Conservation (phyloP, 2,888 invertebrate species). For the Scaptomyza parva region DNA sequence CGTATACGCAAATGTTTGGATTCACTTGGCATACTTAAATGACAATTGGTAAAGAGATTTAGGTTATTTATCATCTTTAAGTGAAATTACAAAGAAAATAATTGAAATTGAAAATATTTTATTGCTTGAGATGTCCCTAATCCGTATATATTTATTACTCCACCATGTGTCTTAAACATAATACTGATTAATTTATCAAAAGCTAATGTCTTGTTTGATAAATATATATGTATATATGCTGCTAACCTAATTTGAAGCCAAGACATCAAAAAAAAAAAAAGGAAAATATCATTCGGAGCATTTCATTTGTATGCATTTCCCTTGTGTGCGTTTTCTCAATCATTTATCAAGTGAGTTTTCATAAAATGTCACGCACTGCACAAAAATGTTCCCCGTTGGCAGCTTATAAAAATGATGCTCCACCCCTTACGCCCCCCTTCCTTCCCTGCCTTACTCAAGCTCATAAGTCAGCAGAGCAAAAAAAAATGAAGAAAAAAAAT, state of each 20-base stretch:
- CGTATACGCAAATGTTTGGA: conserved; percentile 52
- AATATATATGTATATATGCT: conserved; percentile 16
- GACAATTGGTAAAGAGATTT: conserved; percentile 15
- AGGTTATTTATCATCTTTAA: neutral
- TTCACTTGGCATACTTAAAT: conserved; percentile 44
- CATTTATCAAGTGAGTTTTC: conserved; percentile 79
- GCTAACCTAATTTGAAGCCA: conserved; percentile 60
- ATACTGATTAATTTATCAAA: conserved; percentile 21
- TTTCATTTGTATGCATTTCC: conserved; percentile 41
- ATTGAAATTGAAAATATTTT: no score
- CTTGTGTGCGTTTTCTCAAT: conserved; percentile 52
- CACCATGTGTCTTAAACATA: neutral
- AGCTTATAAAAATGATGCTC: conserved; percentile 64
- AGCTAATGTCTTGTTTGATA: conserved; percentile 1
- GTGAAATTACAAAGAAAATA: neutral
- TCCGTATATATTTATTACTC: neutral
- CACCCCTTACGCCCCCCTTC: conserved; percentile 5
- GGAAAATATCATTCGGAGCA: conserved; percentile 31
- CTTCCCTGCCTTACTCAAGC: conserved; percentile 22
- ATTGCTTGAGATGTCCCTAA: neutral
- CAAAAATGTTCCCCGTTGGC: conserved; percentile 57
- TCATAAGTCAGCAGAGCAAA: conserved; percentile 52
- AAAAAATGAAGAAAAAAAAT: conserved; percentile 54
- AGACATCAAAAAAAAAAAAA: conserved; percentile 45
- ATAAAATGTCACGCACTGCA: conserved; percentile 74